phyloP scores from a whole-genome alignment of 2,797 vertebrate species.

The Semotilus atromaculatus region DNA sequence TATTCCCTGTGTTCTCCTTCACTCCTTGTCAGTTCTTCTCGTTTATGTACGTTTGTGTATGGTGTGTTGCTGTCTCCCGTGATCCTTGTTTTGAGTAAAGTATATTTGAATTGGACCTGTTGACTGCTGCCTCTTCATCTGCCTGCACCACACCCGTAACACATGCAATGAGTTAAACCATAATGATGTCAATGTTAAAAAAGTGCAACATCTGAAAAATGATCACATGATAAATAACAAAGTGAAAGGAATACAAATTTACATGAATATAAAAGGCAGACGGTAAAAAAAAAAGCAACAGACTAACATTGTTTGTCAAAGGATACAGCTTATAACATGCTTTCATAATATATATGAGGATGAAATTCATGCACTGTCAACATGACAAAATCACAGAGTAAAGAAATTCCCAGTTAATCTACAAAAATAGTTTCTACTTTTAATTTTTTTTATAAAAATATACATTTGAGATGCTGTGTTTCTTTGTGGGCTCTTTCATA shows the following conservation, averaged over 20 bases:
- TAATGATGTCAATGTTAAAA: not conserved
- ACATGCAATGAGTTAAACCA: not conserved
- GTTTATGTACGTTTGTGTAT: no score
- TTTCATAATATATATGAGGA: conserved; percentile 9
- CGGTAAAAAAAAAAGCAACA: not conserved
- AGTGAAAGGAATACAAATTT: not conserved
- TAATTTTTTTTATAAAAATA: not conserved
- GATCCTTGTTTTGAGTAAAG: no score
- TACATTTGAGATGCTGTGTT: not conserved
- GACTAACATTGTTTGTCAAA: not conserved
- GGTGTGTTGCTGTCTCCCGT: no score
- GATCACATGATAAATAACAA: not conserved
- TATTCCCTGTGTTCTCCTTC: no score
- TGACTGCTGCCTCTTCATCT: no score
- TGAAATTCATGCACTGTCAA: not conserved
- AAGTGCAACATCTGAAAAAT: not conserved
- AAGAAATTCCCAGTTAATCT: not conserved
- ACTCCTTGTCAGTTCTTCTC: no score
- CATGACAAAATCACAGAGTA: not conserved
- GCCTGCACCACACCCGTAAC: no score
- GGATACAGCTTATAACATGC: not conserved
- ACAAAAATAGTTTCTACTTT: not conserved
- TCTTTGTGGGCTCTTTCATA: not conserved
- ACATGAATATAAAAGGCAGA: not conserved
- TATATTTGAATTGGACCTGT: no score